These are phyloP conservation scores for Crax fasciolata DNA, from an alignment of 2,797 vertebrate species.

Conservation along the genomic window DNA sequence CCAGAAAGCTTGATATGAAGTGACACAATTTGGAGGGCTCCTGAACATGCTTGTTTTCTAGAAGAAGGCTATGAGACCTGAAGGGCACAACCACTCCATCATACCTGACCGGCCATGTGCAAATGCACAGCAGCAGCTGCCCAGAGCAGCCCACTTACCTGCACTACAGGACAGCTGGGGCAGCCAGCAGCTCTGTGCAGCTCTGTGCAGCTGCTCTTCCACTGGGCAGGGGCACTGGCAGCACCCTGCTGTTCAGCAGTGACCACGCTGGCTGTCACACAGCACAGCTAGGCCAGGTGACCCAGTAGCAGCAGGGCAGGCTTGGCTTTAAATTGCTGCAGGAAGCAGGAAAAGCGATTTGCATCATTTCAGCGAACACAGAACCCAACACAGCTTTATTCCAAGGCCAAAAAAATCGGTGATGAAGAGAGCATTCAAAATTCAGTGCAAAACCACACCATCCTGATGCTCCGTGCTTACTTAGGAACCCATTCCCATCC, in stretches of 20 bases:
- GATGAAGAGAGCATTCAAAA: background rate
- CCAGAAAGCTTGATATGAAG: background rate
- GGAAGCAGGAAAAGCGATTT: conserved; percentile 56
- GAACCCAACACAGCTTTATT: background rate
- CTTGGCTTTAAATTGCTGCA: background rate
- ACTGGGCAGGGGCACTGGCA: accelerated
- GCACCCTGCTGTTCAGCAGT: accelerated
- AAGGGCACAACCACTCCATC: background rate
- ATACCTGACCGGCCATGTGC: accelerated
- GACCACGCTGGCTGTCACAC: accelerated
- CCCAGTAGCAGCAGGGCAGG: background rate
- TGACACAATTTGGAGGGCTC: background rate
- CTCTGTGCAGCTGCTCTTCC: background rate
- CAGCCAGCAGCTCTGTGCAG: background rate
- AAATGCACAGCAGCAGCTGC: background rate
- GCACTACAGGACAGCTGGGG: background rate
- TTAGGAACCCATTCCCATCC: background rate
- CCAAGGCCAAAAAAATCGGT: background rate
- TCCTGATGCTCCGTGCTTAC: background rate
- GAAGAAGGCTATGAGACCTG: background rate
- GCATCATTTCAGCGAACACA: background rate
- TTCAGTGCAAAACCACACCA: background rate
- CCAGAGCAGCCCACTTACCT: background rate
- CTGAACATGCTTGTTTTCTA: accelerated
- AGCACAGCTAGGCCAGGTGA: background rate